Evolutionary conservation across 2,888 invertebrate genomes (phyloP).

Genomic region (Schizaphis graminum): DNA sequence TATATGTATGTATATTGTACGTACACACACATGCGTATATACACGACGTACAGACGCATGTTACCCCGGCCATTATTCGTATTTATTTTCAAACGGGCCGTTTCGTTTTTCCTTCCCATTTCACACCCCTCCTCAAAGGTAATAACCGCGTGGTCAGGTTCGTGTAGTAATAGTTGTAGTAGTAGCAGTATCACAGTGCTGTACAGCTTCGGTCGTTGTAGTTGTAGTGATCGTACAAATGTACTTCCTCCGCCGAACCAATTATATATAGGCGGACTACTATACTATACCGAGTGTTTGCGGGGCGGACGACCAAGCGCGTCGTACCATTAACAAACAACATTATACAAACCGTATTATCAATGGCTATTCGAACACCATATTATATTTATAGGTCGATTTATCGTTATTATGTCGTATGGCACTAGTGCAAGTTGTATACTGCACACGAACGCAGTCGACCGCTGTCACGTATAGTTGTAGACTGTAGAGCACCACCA

Average conservation of each 20-base stretch:
- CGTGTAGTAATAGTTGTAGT: not conserved
- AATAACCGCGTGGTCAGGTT: slow-evolving; percentile 36
- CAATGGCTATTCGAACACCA: not conserved
- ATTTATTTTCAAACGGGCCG: slow-evolving; percentile 55
- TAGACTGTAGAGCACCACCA: too few relatives aligned
- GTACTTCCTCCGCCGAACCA: slow-evolving; percentile 22
- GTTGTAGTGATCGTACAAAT: not conserved
- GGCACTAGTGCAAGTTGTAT: not conserved
- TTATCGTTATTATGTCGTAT: not conserved
- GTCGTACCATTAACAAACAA: not conserved
- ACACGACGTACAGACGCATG: not conserved
- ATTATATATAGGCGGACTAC: slow-evolving; percentile 2
- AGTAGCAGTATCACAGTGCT: not conserved
- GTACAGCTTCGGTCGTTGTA: not conserved
- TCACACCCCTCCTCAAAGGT: slow-evolving; percentile 53
- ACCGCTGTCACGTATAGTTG: too few relatives aligned
- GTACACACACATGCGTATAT: not conserved
- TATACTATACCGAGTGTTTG: not conserved
- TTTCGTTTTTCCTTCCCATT: slow-evolving; percentile 65
- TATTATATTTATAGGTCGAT: not conserved
- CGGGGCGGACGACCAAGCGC: not conserved
- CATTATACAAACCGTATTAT: slow-evolving; percentile 13
- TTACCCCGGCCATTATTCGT: slow-evolving; percentile 25
- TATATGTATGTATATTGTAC: not conserved
- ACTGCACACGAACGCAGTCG: not conserved